Base-by-base conservation (phyloP, 92 coral and sea anemone genomes). In the Siderastrea siderea region DNA sequence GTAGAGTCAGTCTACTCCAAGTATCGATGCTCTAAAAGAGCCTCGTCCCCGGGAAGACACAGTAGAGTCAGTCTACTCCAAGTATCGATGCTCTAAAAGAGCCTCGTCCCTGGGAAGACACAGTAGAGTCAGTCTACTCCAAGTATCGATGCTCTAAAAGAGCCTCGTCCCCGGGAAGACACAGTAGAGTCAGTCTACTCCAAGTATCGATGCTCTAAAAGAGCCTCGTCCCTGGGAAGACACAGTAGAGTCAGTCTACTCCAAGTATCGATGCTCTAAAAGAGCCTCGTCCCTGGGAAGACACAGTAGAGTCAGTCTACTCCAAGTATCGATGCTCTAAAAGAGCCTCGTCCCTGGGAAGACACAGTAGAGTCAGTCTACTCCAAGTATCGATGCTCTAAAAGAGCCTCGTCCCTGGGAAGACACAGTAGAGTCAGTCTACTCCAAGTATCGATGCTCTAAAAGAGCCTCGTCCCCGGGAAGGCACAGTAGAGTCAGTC, bases 141-240 rank as follows among this genome's bases (percentile, higher is more conserved):
- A 26, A 26, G 38, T 26, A 26, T 26, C 38, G 38, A 26, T 26
- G 38, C 38, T 26, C 38, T 26, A 26, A 26, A 26, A 26, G 38
- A 26, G 38, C 38, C 38, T 26, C 38, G 38, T 26, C 38, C 38
- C 38, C 0, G 38, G 38, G 38, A 26, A 26, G 38, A 26, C 38
- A 26, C 38, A 26, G 38, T 47, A 9, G 57, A 7, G 53, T 47
- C 1, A 12, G 1, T 45, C 14, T 71, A 3, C 6, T 7, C 76
- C 76, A 71, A 71, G 76, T 47, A 71, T 71, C 76, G 54, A 47
- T 71, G 76, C 76, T 71, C 75, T 71, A 8, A 16, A 10, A 7
- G 19, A 17, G 5, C 52, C 49, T 17, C 0, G 0, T 5, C 52
- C 75, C 10, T 7, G 53, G 3, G 14, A 50, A 12, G 13, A 3